Evolutionary conservation across 2,797 vertebrate species (phyloP).

Genomic region (Lacerta viridis): DNA sequence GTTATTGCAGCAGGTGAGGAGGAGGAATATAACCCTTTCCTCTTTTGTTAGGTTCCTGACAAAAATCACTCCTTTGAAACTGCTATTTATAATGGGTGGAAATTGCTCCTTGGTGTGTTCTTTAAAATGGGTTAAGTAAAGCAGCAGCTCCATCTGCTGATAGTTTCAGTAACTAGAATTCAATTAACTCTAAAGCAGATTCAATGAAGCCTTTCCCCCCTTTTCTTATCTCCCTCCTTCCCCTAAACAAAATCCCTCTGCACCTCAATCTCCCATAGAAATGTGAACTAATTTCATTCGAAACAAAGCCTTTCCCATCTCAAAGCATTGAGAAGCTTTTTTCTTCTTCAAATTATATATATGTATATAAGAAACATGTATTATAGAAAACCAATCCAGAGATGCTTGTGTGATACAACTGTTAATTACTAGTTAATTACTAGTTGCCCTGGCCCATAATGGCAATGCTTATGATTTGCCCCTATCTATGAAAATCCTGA

Average conservation of each 20-base stretch:
- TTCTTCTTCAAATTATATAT: not conserved
- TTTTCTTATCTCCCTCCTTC: not conserved
- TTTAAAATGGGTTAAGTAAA: not conserved
- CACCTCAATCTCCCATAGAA: not conserved
- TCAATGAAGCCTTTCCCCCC: not conserved
- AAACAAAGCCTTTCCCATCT: not conserved
- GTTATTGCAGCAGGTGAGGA: not conserved
- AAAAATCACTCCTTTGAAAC: not conserved
- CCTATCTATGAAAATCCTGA: not conserved
- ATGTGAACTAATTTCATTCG: not conserved
- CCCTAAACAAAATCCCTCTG: not conserved
- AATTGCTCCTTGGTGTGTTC: not conserved
- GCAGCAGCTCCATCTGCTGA: conserved; percentile 1
- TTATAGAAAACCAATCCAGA: not conserved
- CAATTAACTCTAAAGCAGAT: not conserved
- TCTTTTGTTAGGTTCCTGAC: not conserved
- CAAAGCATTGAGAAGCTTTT: not conserved
- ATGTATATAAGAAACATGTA: too few relatives aligned
- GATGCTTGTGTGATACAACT: not conserved
- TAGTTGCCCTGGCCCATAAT: not conserved
- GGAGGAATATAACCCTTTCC: not conserved
- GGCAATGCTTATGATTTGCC: not conserved
- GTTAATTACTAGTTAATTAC: not conserved
- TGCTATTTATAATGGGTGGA: not conserved
- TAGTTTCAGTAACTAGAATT: not conserved